Conservation (phyloP, 2,888 invertebrate genomes). For the Trichogramma evanescens region DNA sequence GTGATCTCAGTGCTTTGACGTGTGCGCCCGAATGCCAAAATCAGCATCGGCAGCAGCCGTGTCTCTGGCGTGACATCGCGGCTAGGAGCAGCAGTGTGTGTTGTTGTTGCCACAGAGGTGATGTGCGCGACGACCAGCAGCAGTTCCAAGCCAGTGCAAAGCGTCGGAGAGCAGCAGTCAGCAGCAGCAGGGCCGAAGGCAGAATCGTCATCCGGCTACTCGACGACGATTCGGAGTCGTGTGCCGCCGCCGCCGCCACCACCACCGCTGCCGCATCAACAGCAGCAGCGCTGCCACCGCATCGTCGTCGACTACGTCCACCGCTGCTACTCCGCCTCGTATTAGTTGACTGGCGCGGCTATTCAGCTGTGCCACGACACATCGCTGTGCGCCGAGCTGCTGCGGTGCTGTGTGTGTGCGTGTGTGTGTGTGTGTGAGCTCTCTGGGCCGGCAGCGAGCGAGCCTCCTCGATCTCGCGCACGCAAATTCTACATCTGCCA, state of each 20-base stretch:
- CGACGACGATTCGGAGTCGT: neutral
- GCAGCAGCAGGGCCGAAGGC: neutral
- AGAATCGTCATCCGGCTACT: neutral
- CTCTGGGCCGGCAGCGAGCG: neutral
- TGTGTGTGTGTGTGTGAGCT: neutral
- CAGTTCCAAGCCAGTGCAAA: neutral
- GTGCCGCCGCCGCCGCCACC: neutral
- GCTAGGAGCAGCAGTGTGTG: too few relatives aligned
- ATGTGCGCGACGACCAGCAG: neutral
- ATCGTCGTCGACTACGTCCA: neutral
- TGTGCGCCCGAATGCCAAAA: too few relatives aligned
- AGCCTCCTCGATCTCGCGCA: too few relatives aligned
- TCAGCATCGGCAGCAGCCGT: too few relatives aligned
- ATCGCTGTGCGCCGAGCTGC: neutral
- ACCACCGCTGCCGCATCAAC: neutral
- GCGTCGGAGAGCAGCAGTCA: neutral
- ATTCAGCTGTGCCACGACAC: too few relatives aligned
- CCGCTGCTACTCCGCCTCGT: too few relatives aligned
- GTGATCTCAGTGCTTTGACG: too few relatives aligned
- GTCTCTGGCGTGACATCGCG: too few relatives aligned
- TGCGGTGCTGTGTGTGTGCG: neutral
- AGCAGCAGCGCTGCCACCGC: neutral
- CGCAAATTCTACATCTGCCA: too few relatives aligned
- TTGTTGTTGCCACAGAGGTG: neutral
- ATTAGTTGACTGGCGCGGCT: too few relatives aligned